phyloP scores from a whole-genome alignment of 1,140 invertebrate genomes.

The Bradysia coprophila region DNA sequence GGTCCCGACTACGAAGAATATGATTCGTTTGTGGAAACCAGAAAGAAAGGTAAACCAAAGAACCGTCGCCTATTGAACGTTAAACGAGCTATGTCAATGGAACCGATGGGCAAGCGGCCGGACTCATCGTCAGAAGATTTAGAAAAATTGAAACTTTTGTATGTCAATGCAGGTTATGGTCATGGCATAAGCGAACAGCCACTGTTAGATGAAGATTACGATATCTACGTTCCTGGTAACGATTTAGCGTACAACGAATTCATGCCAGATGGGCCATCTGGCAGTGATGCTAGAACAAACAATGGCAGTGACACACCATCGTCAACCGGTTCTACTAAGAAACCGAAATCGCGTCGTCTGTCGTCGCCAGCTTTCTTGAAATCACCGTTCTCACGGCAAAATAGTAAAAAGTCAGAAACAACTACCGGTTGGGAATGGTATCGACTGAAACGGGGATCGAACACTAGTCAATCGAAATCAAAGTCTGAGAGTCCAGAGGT shows the following conservation, averaged over 20 bases:
- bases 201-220: slow-evolving; percentile 20
- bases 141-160: slow-evolving; percentile 3
- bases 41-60: slow-evolving; percentile 14
- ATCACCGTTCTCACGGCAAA: slow-evolving; percentile 27
- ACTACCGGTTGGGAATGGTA: slow-evolving; percentile 24
- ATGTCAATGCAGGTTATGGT: slow-evolving; percentile 11
- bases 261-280: slow-evolving; percentile 20
- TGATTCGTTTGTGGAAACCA: slow-evolving; percentile 11
- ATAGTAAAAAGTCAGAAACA: slow-evolving; percentile 10
- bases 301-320: slow-evolving; percentile 3
- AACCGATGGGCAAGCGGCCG: slow-evolving; percentile 6
- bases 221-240: slow-evolving; percentile 18
- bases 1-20: slow-evolving; percentile 12
- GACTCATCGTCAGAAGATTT: slow-evolving; percentile 12
- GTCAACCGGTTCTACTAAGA: slow-evolving; percentile 18
- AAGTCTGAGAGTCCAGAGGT: slow-evolving; percentile 1
- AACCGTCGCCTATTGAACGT: slow-evolving; percentile 3
- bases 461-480: slow-evolving; percentile 1
- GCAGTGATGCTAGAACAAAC: slow-evolving; percentile 9
- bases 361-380: slow-evolving; percentile 43
- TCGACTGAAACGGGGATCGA: slow-evolving; percentile 6
- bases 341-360: slow-evolving; percentile 25
- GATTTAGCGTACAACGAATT: slow-evolving; percentile 22
- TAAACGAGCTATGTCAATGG: neutral
- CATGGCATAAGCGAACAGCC: slow-evolving; percentile 13